Conservation (phyloP, 2,113 vertebrate species). For the Solea solea region DNA sequence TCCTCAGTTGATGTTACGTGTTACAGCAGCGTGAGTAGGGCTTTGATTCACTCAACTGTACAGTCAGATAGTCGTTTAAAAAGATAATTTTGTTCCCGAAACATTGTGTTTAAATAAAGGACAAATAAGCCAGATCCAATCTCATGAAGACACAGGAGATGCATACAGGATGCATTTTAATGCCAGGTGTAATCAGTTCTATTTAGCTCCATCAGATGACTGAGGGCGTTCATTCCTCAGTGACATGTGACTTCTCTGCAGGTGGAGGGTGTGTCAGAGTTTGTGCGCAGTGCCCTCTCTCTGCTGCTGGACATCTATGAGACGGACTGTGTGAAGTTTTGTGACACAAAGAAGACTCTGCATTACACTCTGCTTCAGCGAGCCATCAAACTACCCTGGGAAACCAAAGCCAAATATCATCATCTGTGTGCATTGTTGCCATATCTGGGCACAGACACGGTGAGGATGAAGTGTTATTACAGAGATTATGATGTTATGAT, state of each 20-base stretch:
- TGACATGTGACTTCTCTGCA: conserved; percentile 38
- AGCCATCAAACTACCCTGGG: conserved; percentile 83
- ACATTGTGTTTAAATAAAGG: too few relatives aligned
- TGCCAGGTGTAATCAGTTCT: too few relatives aligned
- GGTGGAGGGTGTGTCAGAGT: conserved; percentile 87
- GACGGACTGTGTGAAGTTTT: conserved; percentile 81
- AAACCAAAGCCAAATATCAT: conserved; percentile 86
- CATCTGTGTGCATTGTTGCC: conserved; percentile 84
- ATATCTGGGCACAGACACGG: conserved; percentile 84
- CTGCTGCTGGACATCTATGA: conserved; percentile 85
- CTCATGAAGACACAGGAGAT: too few relatives aligned
- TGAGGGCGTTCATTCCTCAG: background rate
- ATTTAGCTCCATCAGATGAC: too few relatives aligned
- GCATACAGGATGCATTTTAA: too few relatives aligned
- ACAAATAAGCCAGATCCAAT: too few relatives aligned
- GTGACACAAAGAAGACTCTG: conserved; percentile 74
- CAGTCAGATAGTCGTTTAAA: too few relatives aligned
- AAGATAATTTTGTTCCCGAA: too few relatives aligned
- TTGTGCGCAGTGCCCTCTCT: conserved; percentile 80
- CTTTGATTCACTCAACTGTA: too few relatives aligned
- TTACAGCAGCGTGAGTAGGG: too few relatives aligned
- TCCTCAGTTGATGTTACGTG: too few relatives aligned
- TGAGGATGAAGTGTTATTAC: conserved; percentile 52
- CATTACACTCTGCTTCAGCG: conserved; percentile 78
- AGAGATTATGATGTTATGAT: background rate